Evolutionary conservation across 2,888 invertebrate genomes (phyloP).

Genomic region (Vanessa cardui): DNA sequence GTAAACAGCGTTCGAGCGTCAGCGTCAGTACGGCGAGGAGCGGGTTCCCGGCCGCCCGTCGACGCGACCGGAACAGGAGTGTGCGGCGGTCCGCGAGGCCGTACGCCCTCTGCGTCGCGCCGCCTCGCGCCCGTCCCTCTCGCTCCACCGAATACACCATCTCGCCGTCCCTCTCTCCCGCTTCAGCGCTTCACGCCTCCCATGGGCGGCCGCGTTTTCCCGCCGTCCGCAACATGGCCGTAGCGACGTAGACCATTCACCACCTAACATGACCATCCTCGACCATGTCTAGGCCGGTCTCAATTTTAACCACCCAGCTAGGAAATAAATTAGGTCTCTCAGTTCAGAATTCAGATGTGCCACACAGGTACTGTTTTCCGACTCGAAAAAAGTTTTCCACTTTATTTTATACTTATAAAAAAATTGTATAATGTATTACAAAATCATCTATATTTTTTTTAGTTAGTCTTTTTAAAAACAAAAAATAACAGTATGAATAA

Average conservation of each 20-base stretch:
- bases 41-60: slow-evolving; percentile 81
- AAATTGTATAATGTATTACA: no score
- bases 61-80: slow-evolving; percentile 82
- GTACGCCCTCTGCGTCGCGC: slow-evolving; percentile 83
- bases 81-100: slow-evolving; percentile 77
- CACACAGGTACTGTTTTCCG: neutral
- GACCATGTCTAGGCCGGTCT: slow-evolving; percentile 28
- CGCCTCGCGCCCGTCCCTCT: slow-evolving; percentile 78
- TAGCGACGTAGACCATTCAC: slow-evolving; percentile 55
- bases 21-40: slow-evolving; percentile 47
- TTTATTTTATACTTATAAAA: no score
- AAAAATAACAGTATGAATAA: no score
- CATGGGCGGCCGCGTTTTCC: slow-evolving; percentile 82
- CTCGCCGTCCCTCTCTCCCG: slow-evolving; percentile 62
- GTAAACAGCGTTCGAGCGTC: slow-evolving; percentile 6
- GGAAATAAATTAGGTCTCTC: slow-evolving; percentile 7
- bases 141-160: slow-evolving; percentile 51
- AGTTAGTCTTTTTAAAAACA: no score
- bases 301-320: slow-evolving; percentile 13
- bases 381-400: slow-evolving; percentile 1
- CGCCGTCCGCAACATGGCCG: slow-evolving; percentile 79
- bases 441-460: no score
- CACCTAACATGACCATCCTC: slow-evolving; percentile 56
- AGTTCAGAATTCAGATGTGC: slow-evolving; percentile 3
- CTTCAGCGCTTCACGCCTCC: slow-evolving; percentile 75